Conservation (phyloP, 37 sponge, comb jelly and placozoan species). For the Spongia lamella region DNA sequence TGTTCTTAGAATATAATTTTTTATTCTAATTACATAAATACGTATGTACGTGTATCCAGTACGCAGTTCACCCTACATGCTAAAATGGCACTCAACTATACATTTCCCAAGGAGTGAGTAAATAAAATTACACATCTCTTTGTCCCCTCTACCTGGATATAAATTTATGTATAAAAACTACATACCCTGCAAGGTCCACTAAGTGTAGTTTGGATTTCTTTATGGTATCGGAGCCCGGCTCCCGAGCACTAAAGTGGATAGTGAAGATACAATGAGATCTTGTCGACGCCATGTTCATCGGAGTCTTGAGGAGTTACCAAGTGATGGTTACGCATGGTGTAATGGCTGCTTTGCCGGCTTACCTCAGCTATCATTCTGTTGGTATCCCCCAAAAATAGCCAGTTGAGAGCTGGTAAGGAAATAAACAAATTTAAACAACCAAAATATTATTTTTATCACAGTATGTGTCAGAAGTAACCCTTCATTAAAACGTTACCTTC, state of each 20-base stretch:
- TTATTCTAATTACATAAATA: background rate
- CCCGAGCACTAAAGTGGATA: slow-evolving; percentile 80
- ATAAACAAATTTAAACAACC: background rate
- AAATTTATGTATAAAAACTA: background rate
- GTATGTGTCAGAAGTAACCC: no score
- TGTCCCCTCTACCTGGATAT: background rate
- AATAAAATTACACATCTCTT: no score
- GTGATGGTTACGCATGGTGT: background rate
- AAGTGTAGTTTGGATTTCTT: slow-evolving; percentile 88
- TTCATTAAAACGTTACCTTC: no score
- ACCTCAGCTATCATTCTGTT: slow-evolving; percentile 99
- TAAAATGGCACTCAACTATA: no score
- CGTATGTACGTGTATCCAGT: no score
- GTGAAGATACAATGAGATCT: slow-evolving; percentile 99
- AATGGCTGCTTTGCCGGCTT: background rate
- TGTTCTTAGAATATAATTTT: no score
- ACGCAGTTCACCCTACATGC: background rate
- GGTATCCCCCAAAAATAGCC: slow-evolving; percentile 97
- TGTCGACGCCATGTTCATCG: slow-evolving; percentile 99
- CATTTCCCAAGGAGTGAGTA: no score
- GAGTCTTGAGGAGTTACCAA: slow-evolving; percentile 66
- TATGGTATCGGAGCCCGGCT: slow-evolving; percentile 82
- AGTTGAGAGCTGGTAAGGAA: slow-evolving; percentile 83
- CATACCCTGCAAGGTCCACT: slow-evolving; percentile 96
- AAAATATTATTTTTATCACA: no score